Base-by-base conservation (phyloP, 1,140 invertebrate species). In the Melitaea cinxia region DNA sequence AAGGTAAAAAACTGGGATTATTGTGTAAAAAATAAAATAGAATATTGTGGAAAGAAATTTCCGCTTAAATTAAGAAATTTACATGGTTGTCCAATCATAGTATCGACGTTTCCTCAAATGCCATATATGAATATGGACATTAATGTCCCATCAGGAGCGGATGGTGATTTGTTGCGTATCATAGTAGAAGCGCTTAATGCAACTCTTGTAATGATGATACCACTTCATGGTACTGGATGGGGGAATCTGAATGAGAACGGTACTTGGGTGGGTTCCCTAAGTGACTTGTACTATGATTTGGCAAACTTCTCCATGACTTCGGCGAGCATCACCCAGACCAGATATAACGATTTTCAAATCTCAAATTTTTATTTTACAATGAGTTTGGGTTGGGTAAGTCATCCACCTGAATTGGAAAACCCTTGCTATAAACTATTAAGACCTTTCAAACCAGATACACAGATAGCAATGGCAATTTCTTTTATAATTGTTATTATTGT, bases 271-370 rank as follows among this genome's bases (percentile, higher is more conserved):
- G 86, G 86, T 6, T 89, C 83, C 2, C 77, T 89, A 0, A 77
- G 65, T 23, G 85, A 89, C 15, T 47, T 88, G 14, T 77, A 83
- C 49, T 55, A 82, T 19, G 72, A 78, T 23, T 55, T 73, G 30
- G 86, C 85, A n/a, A 84, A 89, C 42, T 80, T 89, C 12, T 89
- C 86, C 2, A 89, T 89, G 78, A 85, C 83, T 4, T 89, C 84
- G 1, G 79, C 73, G 3, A 75, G 76, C 24, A 47, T 89, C 14
- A 86, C 84, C 0, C 39, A 80, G 12, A 53, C 73, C 5, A 81
- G 82, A 62, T 75, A 73, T 50, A 65, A 45, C 4, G 39, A 74
- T 49, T 89, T 87, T 59, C 75, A 89, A 74, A 81, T 82, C 42
- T 87, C 84, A 2, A 74, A 23, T 2, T 62, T 68, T 45, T 89